Evolutionary conservation across 2,113 vertebrate species (phyloP), one percentile per base, ranked within the genome.

Genomic region (Ailurus styani): DNA sequence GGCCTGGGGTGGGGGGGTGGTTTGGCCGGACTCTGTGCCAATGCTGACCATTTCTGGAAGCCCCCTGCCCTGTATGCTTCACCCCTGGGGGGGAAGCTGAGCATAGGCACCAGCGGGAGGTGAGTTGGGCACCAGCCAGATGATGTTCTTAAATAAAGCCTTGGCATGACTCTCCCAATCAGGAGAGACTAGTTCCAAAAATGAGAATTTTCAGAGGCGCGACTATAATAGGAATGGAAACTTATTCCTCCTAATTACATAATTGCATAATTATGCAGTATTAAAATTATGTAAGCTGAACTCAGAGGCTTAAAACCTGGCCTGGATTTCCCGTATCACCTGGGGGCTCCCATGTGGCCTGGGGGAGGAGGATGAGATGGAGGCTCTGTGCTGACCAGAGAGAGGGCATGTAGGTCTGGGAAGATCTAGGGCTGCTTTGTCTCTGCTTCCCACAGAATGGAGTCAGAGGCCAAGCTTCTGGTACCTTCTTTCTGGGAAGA

Each of bases 221-320:
- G 6, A 95, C 98, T 98, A 98, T 97, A 98, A 98, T 83, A 96
- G 96, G 97, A 98, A 94, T 98, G 96, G 97, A 97, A 98, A 97
- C 95, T 98, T 97, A 98, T 98, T 97, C 96, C 95, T 97, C 79
- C 94, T 98, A 98, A 98, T 98, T 98, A 97, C 97, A 97, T 98
- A 98, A 98, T 98, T 98, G 97, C 97, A 98, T 98, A 98, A 98
- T 98, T 98, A 97, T 98, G 98, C 93, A 92, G 97, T 96, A 97
- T 96, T 97, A 96, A 97, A 98, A 98, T 98, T 98, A 98, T 95
- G 60, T 97, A 98, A 98, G 98, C 79, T 7, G 20, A 97, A 98
- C 92, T 95, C 10, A 0, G 31, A 96, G 97, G 92, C 93, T 96
- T 91, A 98, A 98, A 98, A 96, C 94, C 97, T 96, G 97, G 97